These are phyloP conservation scores for Drosophila longiperda DNA, from an alignment of 2,888 invertebrate genomes.

Conservation along the genomic window DNA sequence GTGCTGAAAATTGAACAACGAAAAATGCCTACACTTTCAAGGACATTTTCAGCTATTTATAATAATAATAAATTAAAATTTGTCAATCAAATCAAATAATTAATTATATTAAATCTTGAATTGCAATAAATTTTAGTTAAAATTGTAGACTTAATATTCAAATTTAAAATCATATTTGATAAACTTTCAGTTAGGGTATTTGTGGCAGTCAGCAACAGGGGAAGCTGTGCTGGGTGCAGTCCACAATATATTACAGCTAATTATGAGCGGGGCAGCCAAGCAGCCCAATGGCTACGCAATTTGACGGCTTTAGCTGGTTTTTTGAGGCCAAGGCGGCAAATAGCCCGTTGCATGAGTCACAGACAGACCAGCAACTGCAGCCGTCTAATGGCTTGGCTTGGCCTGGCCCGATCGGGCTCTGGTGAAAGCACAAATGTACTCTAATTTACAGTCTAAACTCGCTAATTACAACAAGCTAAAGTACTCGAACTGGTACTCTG, in stretches of 20 bases:
- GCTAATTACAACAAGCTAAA: conserved; percentile 68
- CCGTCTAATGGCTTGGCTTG: conserved; percentile 67
- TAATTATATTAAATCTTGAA: not conserved
- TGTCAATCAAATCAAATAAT: not conserved
- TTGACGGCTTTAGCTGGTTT: conserved; percentile 58
- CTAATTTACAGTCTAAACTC: conserved; percentile 63
- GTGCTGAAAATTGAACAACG: conserved; percentile 6
- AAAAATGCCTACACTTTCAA: conserved; percentile 29
- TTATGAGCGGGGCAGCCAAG: conserved; percentile 59
- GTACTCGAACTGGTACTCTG: not conserved
- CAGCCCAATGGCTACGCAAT: conserved; percentile 64
- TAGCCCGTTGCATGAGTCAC: conserved; percentile 67
- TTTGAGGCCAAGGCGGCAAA: conserved; percentile 66
- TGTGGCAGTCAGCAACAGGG: conserved; percentile 23
- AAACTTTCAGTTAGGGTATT: conserved; percentile 15
- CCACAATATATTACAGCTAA: conserved; percentile 69
- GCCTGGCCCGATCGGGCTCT: conserved; percentile 29
- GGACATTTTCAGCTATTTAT: not conserved
- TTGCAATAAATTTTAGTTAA: not conserved
- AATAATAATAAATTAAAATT: not conserved
- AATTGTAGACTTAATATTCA: not conserved
- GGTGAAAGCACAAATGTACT: conserved; percentile 72
- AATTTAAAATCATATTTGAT: not conserved
- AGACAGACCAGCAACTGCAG: conserved; percentile 11
- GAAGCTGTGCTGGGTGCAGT: conserved; percentile 29